Percentiles rank a stretch among this genome's conserved stretches.
These are phyloP conservation scores for Grammomys dolichurus DNA, from an alignment of 2,113 vertebrate genomes.

Conservation along the genomic window DNA sequence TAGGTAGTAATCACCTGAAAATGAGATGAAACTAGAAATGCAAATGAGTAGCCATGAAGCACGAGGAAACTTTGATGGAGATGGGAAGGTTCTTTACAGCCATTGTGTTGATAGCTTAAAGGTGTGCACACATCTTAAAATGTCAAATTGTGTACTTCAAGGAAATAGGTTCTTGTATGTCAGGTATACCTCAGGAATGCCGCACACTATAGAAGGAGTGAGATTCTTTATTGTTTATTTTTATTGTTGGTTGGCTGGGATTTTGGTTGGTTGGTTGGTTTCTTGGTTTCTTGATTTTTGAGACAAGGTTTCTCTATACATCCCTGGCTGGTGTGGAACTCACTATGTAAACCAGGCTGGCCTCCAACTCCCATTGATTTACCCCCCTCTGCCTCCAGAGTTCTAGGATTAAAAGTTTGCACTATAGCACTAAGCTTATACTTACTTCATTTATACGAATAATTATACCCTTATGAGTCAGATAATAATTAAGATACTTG, in stretches of 20 bases:
- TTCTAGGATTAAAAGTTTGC: not conserved
- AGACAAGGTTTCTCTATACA: not conserved
- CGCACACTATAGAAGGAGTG: not conserved
- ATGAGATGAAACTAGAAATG: no score
- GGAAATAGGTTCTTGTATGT: not conserved
- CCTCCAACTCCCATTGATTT: not conserved
- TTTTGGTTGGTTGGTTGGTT: not conserved
- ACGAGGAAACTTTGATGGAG: not conserved
- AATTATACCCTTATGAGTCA: conserved; percentile 10
- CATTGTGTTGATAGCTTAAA: not conserved
- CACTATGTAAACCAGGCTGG: not conserved
- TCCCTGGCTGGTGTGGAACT: not conserved
- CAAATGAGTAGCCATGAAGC: not conserved
- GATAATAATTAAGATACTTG: conserved; percentile 19
- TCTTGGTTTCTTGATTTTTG: not conserved
- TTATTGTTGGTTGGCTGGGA: not conserved
- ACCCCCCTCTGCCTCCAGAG: not conserved
- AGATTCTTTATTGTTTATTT: no score
- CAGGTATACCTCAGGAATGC: not conserved
- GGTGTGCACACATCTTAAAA: not conserved
- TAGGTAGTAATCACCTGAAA: not conserved
- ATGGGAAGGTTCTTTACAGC: not conserved
- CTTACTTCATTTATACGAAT: not conserved
- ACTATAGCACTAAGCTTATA: not conserved
- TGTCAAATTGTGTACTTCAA: not conserved